These are phyloP conservation scores for Anthopleura sola DNA, from an alignment of 64 coral and sea anemone species.

Conservation along the genomic window DNA sequence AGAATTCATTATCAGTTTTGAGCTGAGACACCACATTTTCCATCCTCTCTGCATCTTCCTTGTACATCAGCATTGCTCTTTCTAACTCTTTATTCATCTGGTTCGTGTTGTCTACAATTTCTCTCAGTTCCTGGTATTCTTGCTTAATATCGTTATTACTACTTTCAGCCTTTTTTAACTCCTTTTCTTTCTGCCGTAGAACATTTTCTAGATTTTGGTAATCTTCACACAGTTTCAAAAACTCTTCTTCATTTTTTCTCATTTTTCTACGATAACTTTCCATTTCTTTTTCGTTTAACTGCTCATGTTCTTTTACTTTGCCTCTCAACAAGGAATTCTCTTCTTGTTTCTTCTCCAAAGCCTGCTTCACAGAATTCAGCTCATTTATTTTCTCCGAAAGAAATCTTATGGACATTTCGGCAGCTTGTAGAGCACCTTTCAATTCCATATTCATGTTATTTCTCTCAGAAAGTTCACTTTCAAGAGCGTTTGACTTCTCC, in stretches of 20 bases:
- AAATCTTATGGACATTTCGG: constrained; percentile 33
- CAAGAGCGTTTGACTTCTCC: background rate
- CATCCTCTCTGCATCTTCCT: constrained; percentile 13
- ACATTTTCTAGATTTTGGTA: constrained; percentile 35
- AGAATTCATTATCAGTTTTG: constrained; percentile 33
- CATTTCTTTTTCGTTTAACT: background rate
- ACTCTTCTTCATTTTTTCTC: constrained; percentile 25
- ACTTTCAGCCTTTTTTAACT: constrained; percentile 1
- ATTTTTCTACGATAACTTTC: constrained; percentile 15
- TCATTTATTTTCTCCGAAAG: constrained; percentile 14
- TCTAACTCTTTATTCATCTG: constrained; percentile 19
- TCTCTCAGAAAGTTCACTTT: constrained; percentile 17
- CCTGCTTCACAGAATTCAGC: background rate
- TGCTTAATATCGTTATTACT: constrained; percentile 1
- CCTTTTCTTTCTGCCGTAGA: constrained; percentile 29
- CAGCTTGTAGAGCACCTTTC: background rate
- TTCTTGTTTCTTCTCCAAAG: constrained; percentile 29
- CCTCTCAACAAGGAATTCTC: constrained; percentile 9
- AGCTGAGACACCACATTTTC: background rate
- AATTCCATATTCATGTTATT: constrained; percentile 20
- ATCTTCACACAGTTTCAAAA: constrained; percentile 1
- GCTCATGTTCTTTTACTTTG: constrained; percentile 10
- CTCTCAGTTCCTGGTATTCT: constrained; percentile 16
- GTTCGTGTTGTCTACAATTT: background rate
- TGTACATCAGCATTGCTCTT: constrained; percentile 22